Evolutionary conservation across 1,140 invertebrate species (phyloP).

Genomic region (Drosophila novamexicana): DNA sequence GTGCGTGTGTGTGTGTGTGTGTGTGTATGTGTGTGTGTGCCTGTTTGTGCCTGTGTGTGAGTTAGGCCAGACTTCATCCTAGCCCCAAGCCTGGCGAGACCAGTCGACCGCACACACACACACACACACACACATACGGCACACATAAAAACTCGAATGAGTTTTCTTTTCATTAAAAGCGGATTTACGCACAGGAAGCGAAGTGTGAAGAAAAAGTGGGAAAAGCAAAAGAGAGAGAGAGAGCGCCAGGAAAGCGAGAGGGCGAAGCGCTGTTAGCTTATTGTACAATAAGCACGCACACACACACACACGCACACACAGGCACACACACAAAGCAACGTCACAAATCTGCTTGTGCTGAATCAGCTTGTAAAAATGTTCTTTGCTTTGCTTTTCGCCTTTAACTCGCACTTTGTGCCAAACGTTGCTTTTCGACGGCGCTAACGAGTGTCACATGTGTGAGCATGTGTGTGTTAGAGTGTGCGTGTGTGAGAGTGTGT

Average conservation of each 20-base stretch:
- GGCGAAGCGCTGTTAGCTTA: slow-evolving; percentile 58
- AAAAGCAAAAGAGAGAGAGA: not conserved
- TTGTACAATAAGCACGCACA: slow-evolving; percentile 78
- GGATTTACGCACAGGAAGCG: slow-evolving; percentile 72
- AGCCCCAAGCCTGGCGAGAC: slow-evolving; percentile 29
- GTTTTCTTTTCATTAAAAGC: slow-evolving; percentile 83
- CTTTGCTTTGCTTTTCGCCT: slow-evolving; percentile 23
- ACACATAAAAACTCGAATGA: slow-evolving; percentile 66
- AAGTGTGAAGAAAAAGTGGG: slow-evolving; percentile 23
- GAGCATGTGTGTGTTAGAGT: slow-evolving; percentile 2
- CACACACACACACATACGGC: slow-evolving; percentile 45
- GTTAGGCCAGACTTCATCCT: slow-evolving; percentile 5
- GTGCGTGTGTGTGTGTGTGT: not conserved
- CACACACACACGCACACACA: slow-evolving; percentile 39
- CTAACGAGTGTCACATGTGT: slow-evolving; percentile 57
- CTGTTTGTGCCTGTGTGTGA: no score
- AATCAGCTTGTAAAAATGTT: slow-evolving; percentile 59
- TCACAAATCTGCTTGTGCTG: slow-evolving; percentile 46
- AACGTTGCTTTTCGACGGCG: slow-evolving; percentile 32
- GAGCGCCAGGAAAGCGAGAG: slow-evolving; percentile 1
- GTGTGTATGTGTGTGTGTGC: no score
- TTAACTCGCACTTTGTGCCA: not conserved
- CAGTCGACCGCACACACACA: slow-evolving; percentile 48
- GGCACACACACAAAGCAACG: slow-evolving; percentile 15
- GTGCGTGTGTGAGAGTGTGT: not conserved